These are phyloP conservation scores for human DNA, from an alignment of 2,113 vertebrate genomes.

Conservation along the genomic window DNA sequence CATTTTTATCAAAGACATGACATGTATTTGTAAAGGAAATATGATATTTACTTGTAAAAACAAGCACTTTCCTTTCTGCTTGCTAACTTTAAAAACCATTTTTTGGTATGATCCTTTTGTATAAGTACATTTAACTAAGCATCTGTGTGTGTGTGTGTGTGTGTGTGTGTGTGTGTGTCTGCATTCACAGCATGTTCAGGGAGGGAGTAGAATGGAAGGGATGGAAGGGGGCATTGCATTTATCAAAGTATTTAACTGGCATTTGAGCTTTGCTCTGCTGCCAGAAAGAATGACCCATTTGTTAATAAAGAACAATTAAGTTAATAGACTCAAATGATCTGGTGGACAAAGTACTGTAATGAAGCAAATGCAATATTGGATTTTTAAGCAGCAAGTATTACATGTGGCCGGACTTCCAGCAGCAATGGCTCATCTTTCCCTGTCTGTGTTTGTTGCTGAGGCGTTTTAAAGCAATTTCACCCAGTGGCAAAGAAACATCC, in stretches of 20 bases:
- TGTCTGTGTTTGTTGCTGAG: slow-evolving; percentile 19
- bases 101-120: slow-evolving; percentile 4
- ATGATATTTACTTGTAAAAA: slow-evolving; percentile 57
- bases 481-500: slow-evolving; percentile 72
- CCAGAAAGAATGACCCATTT: slow-evolving; percentile 84
- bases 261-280: slow-evolving; percentile 79
- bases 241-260: slow-evolving; percentile 76
- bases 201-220: slow-evolving; percentile 28
- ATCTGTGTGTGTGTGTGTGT: neutral
- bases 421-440: slow-evolving; percentile 60
- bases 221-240: slow-evolving; percentile 47
- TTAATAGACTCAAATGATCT: slow-evolving; percentile 85
- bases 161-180: neutral
- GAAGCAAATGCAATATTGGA: slow-evolving; percentile 78
- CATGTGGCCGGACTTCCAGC: slow-evolving; percentile 71
- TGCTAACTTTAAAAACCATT: slow-evolving; percentile 18
- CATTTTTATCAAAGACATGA: slow-evolving; percentile 15
- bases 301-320: slow-evolving; percentile 85
- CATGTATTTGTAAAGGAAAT: slow-evolving; percentile 61
- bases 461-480: slow-evolving; percentile 73
- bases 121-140: neutral
- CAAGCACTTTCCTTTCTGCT: neutral
- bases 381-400: slow-evolving; percentile 76
- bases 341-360: slow-evolving; percentile 80
- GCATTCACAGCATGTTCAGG: neutral